Conservation (phyloP, 2,797 vertebrate species). For the Lepus townsendii region DNA sequence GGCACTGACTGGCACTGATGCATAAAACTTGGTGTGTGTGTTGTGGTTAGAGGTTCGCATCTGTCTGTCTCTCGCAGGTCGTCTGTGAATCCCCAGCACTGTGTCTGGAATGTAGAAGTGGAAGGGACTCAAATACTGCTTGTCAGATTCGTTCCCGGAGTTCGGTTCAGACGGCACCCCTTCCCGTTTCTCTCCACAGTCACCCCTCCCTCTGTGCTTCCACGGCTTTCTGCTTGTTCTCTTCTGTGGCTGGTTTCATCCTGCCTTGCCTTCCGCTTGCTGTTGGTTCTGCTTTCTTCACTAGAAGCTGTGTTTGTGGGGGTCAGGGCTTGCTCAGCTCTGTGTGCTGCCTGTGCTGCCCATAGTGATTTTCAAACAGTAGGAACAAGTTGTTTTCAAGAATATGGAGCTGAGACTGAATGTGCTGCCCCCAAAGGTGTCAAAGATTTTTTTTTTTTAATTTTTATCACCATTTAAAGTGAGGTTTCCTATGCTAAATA, state of each 20-base stretch:
- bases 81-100: background rate
- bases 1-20: background rate
- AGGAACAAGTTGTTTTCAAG: background rate
- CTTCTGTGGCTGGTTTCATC: background rate
- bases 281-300: background rate
- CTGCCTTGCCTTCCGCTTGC: slow-evolving; percentile 12
- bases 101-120: background rate
- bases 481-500: background rate
- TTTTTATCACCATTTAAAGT: background rate
- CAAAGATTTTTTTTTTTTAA: background rate
- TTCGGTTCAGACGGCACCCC: background rate
- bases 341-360: background rate
- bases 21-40: rapidly evolving
- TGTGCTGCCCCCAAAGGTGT: background rate
- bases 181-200: rapidly evolving
- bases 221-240: background rate
- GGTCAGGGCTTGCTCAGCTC: background rate
- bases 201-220: background rate
- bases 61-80: rapidly evolving
- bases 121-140: background rate
- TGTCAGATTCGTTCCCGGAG: background rate
- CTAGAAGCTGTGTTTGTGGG: background rate
- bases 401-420: background rate
- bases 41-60: background rate
- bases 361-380: background rate